These are phyloP conservation scores for Pissodes strobi DNA, from an alignment of 1,140 invertebrate species.

Conservation along the genomic window DNA sequence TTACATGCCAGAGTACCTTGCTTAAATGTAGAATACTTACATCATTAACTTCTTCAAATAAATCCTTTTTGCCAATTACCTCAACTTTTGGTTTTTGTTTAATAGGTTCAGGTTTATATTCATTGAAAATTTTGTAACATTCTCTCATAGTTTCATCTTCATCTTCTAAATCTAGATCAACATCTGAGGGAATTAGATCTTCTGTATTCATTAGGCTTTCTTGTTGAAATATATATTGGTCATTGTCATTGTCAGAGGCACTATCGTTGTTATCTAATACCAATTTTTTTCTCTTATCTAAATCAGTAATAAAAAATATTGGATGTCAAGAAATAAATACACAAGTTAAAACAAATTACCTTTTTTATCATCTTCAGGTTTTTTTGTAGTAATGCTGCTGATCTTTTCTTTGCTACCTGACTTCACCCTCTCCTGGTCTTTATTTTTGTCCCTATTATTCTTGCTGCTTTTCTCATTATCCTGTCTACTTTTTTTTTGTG, in stretches of 20 bases:
- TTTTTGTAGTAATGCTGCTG: slow-evolving; percentile 42
- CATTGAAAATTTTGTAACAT: slow-evolving; percentile 75
- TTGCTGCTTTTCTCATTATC: slow-evolving; percentile 22
- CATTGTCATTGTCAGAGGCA: slow-evolving; percentile 37
- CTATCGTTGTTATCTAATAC: slow-evolving; percentile 12
- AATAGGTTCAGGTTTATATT: slow-evolving; percentile 53
- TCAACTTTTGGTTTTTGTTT: neutral
- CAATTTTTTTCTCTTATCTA: slow-evolving; percentile 38
- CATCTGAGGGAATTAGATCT: slow-evolving; percentile 48
- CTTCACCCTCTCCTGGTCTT: slow-evolving; percentile 38
- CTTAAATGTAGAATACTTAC: neutral
- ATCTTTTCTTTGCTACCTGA: slow-evolving; percentile 29
- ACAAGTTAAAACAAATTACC: slow-evolving; percentile 40
- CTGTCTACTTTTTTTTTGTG: slow-evolving; percentile 15
- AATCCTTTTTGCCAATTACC: slow-evolving; percentile 45
- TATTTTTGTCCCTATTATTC: slow-evolving; percentile 22
- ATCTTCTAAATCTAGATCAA: slow-evolving; percentile 43
- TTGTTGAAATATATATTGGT: too few species aligned
- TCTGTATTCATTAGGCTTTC: slow-evolving; percentile 59
- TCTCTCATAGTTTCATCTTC: slow-evolving; percentile 61
- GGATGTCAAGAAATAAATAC: too few species aligned
- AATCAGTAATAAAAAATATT: neutral
- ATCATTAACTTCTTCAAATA: slow-evolving; percentile 14
- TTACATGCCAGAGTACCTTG: too few species aligned
- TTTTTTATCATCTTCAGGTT: slow-evolving; percentile 26